Base-by-base conservation (phyloP, 2,888 invertebrate genomes). In the Glyphotaelius pellucidus region DNA sequence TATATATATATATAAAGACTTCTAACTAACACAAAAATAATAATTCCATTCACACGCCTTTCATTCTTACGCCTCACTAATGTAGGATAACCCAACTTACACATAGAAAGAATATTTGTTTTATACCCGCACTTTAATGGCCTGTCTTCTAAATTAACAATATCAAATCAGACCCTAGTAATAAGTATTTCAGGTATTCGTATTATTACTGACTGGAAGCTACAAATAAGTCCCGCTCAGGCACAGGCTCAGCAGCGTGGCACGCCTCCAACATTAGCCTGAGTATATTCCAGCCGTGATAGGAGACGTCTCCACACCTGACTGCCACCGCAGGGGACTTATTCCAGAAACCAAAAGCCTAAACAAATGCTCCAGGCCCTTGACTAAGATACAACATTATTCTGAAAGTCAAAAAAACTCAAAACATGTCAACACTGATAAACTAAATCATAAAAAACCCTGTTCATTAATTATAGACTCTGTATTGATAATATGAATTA, bases 401-500 rank as follows among this genome's bases (percentile, higher is more conserved):
- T 47, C 92, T 38, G 91, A 92, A 87, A 90, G 92, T 80, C 90
- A 81, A 91, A 92, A 92, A 92, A 88, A 90, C 89, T 87, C 80
- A 83, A 79, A 87, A 91, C 80, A 92, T 88, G 67, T 90, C 31
- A 91, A 93, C 92, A 90, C 86, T 91, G 86, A 93, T 93, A 91
- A 92, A 91, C 84, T 84, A 47, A 89, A 89, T 91, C 38, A 90
- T 92, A 90, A 92, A 93, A 93, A 93, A 92, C 93, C 93, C 92
- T 92, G 92, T 93, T 90, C 81, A 91, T 88, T 92, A 92, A 92
- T 91, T 90, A 94, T 93, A 94, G 93, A 93, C 92, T 90, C 93
- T 93, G 93, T 93, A 94, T 89, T 93, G 94, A 91, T 93, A 94
- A 92, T 93, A 93, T 94, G 94, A 92, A 47, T 93, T 92, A 93